Percentiles rank a stretch among this genome's conserved stretches.
Conservation (phyloP, 2,113 vertebrate genomes). For the Datnioides undecimradiatus region DNA sequence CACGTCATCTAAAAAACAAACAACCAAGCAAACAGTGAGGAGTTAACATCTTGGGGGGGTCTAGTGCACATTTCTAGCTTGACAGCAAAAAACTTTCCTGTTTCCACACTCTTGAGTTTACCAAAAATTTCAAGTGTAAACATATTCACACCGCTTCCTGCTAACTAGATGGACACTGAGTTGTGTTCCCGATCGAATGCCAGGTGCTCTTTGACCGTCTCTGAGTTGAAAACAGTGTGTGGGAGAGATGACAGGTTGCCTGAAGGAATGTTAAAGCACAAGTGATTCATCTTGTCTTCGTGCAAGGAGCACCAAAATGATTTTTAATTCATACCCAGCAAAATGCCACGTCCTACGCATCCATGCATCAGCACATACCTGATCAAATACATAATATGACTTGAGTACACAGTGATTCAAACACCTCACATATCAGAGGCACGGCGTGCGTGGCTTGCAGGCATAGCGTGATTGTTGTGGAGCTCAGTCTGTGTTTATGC, state of each 20-base stretch:
- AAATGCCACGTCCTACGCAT: slow-evolving; percentile 63
- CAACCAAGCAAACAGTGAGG: slow-evolving; percentile 8
- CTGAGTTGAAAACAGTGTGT: slow-evolving; percentile 66
- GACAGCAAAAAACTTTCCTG: neutral
- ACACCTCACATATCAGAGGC: slow-evolving; percentile 10
- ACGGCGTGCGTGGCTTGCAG: neutral
- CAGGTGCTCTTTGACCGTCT: slow-evolving; percentile 67
- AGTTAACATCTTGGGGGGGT: slow-evolving; percentile 29
- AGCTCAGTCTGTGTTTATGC: slow-evolving; percentile 51
- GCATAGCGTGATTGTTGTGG: slow-evolving; percentile 20
- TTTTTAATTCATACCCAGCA: slow-evolving; percentile 69
- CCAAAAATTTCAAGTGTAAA: slow-evolving; percentile 26
- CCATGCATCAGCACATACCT: slow-evolving; percentile 48
- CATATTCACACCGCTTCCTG: neutral
- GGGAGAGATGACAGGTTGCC: slow-evolving; percentile 74
- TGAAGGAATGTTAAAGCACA: slow-evolving; percentile 67
- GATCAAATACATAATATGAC: slow-evolving; percentile 37
- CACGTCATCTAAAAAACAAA: slow-evolving; percentile 40
- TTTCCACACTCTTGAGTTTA: neutral
- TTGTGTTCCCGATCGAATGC: slow-evolving; percentile 41
- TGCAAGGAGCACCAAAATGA: slow-evolving; percentile 49
- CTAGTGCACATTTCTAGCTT: neutral
- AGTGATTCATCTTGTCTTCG: slow-evolving; percentile 73
- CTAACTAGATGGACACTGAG: slow-evolving; percentile 17
- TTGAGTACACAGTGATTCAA: slow-evolving; percentile 31